Percentiles rank a stretch among this genome's conserved stretches.
phyloP scores from a whole-genome alignment of 2,888 invertebrate species.

The Lamproptera curius region DNA sequence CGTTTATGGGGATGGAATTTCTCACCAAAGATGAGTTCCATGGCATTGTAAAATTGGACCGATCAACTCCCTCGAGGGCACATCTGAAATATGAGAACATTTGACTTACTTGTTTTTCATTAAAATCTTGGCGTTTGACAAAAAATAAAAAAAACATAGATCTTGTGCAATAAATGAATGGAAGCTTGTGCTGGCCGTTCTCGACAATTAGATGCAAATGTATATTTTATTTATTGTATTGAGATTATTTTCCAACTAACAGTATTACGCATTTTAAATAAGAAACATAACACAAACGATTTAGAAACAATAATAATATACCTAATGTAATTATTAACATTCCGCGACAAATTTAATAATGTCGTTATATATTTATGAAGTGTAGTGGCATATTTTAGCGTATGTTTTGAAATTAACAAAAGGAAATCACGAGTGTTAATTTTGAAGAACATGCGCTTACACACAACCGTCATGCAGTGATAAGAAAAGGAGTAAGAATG shows the following conservation, averaged over 20 bases:
- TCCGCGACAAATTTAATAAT: too few relatives aligned
- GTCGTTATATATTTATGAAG: too few relatives aligned
- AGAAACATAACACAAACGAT: too few relatives aligned
- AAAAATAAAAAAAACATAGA: background rate
- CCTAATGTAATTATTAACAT: too few relatives aligned
- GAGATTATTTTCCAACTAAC: too few relatives aligned
- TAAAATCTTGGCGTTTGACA: background rate
- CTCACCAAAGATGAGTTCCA: constrained; percentile 77
- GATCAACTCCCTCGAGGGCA: constrained; percentile 76
- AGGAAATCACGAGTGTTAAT: too few relatives aligned
- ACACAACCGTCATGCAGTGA: background rate
- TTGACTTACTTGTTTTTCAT: constrained; percentile 3
- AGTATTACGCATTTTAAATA: too few relatives aligned
- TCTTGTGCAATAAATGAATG: constrained; percentile 25
- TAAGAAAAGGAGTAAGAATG: background rate
- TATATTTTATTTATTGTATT: too few relatives aligned
- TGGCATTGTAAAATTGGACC: constrained; percentile 60
- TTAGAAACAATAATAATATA: too few relatives aligned
- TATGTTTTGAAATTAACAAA: too few relatives aligned
- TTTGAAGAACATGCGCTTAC: too few relatives aligned
- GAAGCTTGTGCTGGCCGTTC: constrained; percentile 13
- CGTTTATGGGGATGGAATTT: constrained; percentile 76
- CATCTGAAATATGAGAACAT: constrained; percentile 71
- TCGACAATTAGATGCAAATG: constrained; percentile 1
- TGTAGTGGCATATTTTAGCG: too few relatives aligned